Percentiles rank a stretch among this genome's conserved stretches.
These are phyloP conservation scores for Ctenochaetus hawaiiensis DNA, from an alignment of 2,797 vertebrate species.

Conservation along the genomic window DNA sequence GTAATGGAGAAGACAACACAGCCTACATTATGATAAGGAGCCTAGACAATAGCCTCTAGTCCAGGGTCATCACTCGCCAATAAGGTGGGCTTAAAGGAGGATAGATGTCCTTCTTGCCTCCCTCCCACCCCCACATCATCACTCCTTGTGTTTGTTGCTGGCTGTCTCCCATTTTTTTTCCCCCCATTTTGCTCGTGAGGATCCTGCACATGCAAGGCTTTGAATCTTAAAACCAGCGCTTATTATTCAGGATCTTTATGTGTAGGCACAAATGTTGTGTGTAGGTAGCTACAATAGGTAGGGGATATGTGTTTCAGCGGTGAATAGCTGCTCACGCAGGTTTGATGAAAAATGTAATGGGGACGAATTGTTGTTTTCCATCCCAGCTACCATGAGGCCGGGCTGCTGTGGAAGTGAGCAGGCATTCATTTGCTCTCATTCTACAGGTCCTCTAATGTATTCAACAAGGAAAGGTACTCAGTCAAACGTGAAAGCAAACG, in stretches of 20 bases:
- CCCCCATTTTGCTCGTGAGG: slow-evolving; percentile 21
- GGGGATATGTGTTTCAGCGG: slow-evolving; percentile 37
- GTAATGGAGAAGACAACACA: slow-evolving; percentile 88
- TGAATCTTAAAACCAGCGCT: slow-evolving; percentile 41
- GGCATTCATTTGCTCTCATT: slow-evolving; percentile 81
- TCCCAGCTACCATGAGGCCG: slow-evolving; percentile 49
- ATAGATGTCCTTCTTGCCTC: slow-evolving; percentile 69
- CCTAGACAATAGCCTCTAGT: slow-evolving; percentile 79
- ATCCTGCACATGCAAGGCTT: slow-evolving; percentile 24
- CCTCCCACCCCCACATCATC: slow-evolving; percentile 24
- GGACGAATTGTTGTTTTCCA: slow-evolving; percentile 70
- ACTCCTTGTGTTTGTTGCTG: slow-evolving; percentile 31
- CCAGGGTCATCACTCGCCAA: slow-evolving; percentile 82
- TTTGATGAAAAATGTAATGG: slow-evolving; percentile 78
- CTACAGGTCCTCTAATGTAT: slow-evolving; percentile 80
- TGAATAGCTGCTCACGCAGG: slow-evolving; percentile 58
- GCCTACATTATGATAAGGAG: slow-evolving; percentile 89
- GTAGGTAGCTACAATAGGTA: slow-evolving; percentile 38
- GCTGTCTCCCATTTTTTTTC: slow-evolving; percentile 16
- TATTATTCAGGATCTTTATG: slow-evolving; percentile 55
- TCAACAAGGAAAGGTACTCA: slow-evolving; percentile 79
- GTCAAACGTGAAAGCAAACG: slow-evolving; percentile 77
- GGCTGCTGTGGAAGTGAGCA: slow-evolving; percentile 66
- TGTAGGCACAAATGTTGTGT: slow-evolving; percentile 42
- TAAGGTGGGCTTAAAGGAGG: slow-evolving; percentile 80